Base-by-base conservation (phyloP, 1,140 invertebrate genomes). In the Pogonomyrmex barbatus region DNA sequence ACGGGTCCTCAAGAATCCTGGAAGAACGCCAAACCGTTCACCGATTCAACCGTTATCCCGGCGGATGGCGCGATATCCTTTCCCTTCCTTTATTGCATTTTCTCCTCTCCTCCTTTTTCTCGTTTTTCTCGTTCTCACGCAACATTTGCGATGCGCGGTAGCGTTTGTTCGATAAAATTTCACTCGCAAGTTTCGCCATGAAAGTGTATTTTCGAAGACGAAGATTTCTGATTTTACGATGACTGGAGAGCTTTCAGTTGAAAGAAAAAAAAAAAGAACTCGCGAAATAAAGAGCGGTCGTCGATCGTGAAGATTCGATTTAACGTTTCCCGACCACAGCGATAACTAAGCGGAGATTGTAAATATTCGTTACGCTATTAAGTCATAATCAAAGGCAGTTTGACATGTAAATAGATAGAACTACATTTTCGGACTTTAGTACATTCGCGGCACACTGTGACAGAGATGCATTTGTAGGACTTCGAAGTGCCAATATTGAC, bases 1-100 rank as follows among this genome's bases (percentile, higher is more conserved):
- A 78, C 96, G 96, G 24, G 96, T 96, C 88, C 96, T 96, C 90
- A 97, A 94, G 94, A 97, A 97, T 89, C 97, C 97, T 98, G 94
- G 47, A 94, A 94, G 58, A 17, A 30, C 2, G 83, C 79, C 78
- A 86, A 63, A 42, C 14, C 39, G 36, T 65, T 89, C 9, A 6
- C 24, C 56, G n/a, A 90, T 24, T 78, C 45, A 58, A 36, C 24
- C 62, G 54, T 52, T 63, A 30, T 56, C 75, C 24, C 24, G 24
- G n/a, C 4, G 54, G 17, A 70, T 71, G 56, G n/a, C 10, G 50
- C 58, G 45, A 75, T 73, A 88, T 65, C 17, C 33, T 63, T 39
- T 17, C 54, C 1, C 17, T 24, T 12, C 17, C 30, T 10, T 62
- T 56, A 47, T 67, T 45, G 30, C 1, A 45, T 50, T 14, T 52